Evolutionary conservation across 2,797 vertebrate genomes (phyloP), one percentile per base, ranked within the genome.

Genomic region (Anguilla megastoma): DNA sequence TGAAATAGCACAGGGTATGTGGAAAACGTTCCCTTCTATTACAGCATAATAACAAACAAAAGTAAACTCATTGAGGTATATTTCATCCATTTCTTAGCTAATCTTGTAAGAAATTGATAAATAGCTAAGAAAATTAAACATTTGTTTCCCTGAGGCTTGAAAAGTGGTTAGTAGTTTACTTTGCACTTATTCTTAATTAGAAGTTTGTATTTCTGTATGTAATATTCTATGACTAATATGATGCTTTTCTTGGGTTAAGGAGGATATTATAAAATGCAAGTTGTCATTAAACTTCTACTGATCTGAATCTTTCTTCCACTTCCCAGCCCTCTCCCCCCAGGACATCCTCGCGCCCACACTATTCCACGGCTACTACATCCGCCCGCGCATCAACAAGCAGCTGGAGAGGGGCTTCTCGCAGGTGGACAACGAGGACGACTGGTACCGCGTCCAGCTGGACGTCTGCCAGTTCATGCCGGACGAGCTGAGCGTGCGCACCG

Each of bases 351-450:
- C 96, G 79, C 97, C 97, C 0, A 95, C 96, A 3, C 94, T 97
- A 52, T 97, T 97, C 93, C 97, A 97, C 0, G 97, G 97, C 89
- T 97, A 97, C 93, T 97, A 97, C 91, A 96, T 97, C 76, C 94
- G 97, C 0, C 97, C 97, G 12, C 94, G 97, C 18, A 96, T 96
- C 88, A 93, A 96, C 90, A 95, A 96, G 92, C 94, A 95, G 92
- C 93, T 96, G 91, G 96, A 96, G 87, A 91, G 95, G 63, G 97
- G 97, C 90, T 96, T 95, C 86, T 97, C 97, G 0, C 96, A 97
- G 93, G 93, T 97, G 82, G 95, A 92, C 90, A 95, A 95, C 84
- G 96, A 96, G 0, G 93, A 97, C 52, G 96, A 97, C 93, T 96
- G 96, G 88, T 97, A 96, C 92, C 95, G 97, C 88, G 96, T 96